Percentiles rank a stretch among this genome's conserved stretches.
These are phyloP conservation scores for Caenorhabditis brenneri DNA, from an alignment of 1,140 invertebrate genomes.

Conservation along the genomic window DNA sequence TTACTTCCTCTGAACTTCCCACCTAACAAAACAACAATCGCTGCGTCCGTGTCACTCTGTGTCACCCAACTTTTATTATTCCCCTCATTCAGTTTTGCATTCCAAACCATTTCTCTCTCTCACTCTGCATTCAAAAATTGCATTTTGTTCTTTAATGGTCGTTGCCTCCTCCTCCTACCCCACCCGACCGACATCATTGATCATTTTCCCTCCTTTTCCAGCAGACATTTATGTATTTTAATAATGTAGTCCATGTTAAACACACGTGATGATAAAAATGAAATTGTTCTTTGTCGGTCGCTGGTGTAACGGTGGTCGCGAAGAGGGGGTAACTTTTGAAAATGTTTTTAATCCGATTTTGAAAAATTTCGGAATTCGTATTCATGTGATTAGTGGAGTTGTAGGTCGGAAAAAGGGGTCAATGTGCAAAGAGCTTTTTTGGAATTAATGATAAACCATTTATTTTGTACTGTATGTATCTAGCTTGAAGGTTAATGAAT, in stretches of 20 bases:
- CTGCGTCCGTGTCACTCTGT: too few species aligned
- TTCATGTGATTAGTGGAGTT: neutral
- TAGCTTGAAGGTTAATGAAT: too few species aligned
- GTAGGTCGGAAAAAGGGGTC: neutral
- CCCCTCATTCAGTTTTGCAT: too few species aligned
- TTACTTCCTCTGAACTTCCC: too few species aligned
- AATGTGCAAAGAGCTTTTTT: too few species aligned
- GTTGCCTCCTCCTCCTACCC: neutral
- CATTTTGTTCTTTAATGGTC: neutral
- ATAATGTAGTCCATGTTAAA: neutral
- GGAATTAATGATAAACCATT: too few species aligned
- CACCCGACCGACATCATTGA: neutral
- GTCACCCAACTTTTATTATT: too few species aligned
- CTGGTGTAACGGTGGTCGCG: too few species aligned
- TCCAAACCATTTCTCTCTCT: neutral
- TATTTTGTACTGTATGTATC: neutral
- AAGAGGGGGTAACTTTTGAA: neutral
- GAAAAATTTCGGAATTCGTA: neutral
- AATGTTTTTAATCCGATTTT: neutral
- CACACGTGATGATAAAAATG: conserved; percentile 12
- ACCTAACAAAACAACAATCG: too few species aligned
- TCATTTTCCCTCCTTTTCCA: neutral
- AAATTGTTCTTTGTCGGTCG: neutral
- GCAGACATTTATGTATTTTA: neutral
- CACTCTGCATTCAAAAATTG: neutral